Conservation (phyloP, 2,113 vertebrate genomes). For the Phrynocephalus versicolor region DNA sequence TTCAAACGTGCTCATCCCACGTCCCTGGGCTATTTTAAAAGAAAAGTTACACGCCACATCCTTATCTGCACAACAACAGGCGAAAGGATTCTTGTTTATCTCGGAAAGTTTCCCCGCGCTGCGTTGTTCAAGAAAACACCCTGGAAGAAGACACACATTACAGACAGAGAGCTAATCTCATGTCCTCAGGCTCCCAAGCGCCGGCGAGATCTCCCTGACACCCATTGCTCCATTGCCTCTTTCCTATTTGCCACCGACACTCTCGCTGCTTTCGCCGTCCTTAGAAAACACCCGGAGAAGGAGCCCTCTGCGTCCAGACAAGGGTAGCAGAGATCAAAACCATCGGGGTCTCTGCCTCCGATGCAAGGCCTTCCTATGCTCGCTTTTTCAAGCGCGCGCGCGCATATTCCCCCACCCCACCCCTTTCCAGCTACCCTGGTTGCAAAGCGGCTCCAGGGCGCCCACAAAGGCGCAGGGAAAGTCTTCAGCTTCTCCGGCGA, state of each 20-base stretch:
- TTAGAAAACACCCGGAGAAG: conserved; percentile 39
- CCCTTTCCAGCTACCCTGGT: background rate
- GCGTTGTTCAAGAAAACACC: conserved; percentile 74
- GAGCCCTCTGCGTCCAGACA: conserved; percentile 21
- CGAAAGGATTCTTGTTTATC: conserved; percentile 72
- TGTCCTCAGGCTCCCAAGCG: conserved; percentile 72
- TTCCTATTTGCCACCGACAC: conserved; percentile 59
- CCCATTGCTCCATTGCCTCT: conserved; percentile 61
- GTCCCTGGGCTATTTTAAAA: conserved; percentile 51
- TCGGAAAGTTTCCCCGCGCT: conserved; percentile 68
- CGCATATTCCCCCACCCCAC: background rate
- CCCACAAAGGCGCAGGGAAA: background rate
- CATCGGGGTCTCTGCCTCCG: conserved; percentile 39
- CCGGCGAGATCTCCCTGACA: conserved; percentile 54
- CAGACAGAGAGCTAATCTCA: conserved; percentile 63
- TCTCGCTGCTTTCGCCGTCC: conserved; percentile 48
- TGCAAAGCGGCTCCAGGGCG: conserved; percentile 25
- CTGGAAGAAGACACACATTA: conserved; percentile 62
- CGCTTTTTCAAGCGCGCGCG: background rate
- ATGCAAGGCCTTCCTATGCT: background rate
- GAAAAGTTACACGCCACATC: conserved; percentile 64
- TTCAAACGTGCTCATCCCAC: conserved; percentile 46
- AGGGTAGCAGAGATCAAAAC: conserved; percentile 24
- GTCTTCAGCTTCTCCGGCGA: conserved; percentile 4
- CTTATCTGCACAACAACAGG: conserved; percentile 77